Conservation (phyloP, 2,113 vertebrate genomes). For the Gadus macrocephalus region DNA sequence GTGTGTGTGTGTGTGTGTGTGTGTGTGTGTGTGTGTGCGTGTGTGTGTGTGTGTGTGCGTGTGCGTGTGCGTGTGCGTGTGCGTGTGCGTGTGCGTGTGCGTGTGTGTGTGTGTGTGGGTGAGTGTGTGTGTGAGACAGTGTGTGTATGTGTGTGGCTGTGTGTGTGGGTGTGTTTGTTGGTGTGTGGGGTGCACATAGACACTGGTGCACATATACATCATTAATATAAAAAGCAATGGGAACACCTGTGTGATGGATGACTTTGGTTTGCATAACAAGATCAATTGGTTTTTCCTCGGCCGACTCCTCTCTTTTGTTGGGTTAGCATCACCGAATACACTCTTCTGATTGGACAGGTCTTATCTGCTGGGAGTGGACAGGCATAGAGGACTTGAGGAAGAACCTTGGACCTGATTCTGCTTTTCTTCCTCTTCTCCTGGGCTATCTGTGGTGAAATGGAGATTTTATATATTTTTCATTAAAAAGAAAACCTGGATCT, state of each 20-base stretch:
- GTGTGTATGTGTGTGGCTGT: slow-evolving; percentile 28
- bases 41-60: slow-evolving; percentile 24
- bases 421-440: too few relatives aligned
- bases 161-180: slow-evolving; percentile 18
- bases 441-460: too few relatives aligned
- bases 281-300: slow-evolving; percentile 25
- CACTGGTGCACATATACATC: slow-evolving; percentile 32
- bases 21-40: slow-evolving; percentile 21
- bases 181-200: slow-evolving; percentile 21
- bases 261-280: slow-evolving; percentile 53
- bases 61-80: slow-evolving; percentile 15
- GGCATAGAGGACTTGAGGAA: not conserved
- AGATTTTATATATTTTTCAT: too few relatives aligned
- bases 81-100: slow-evolving; percentile 28
- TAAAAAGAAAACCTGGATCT: too few relatives aligned
- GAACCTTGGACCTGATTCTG: too few relatives aligned
- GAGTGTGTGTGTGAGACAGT: slow-evolving; percentile 12
- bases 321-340: not conserved
- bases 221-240: slow-evolving; percentile 63
- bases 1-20: slow-evolving; percentile 24
- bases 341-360: slow-evolving; percentile 38
- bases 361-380: slow-evolving; percentile 24
- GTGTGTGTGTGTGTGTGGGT: slow-evolving; percentile 20
- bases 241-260: slow-evolving; percentile 63
- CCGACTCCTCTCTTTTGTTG: not conserved